phyloP scores from a whole-genome alignment of 2,888 invertebrate genomes.

The Tenodera sinensis region DNA sequence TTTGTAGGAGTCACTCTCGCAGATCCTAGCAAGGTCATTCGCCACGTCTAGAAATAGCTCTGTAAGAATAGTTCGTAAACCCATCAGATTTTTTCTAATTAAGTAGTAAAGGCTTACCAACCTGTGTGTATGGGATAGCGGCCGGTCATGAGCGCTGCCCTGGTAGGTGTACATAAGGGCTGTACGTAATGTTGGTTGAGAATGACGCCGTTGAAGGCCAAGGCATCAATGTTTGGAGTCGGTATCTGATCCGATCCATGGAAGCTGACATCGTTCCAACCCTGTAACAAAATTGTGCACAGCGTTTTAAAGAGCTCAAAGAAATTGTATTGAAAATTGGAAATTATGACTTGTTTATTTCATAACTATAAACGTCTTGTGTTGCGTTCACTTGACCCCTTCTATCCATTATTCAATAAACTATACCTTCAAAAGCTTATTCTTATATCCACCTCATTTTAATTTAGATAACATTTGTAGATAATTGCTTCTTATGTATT shows the following conservation, averaged over 20 bases:
- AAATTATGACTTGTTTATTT: neutral
- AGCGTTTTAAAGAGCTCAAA: too few relatives aligned
- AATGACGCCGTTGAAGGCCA: slow-evolving; percentile 48
- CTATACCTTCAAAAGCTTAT: too few relatives aligned
- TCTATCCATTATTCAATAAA: too few relatives aligned
- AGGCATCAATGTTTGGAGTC: slow-evolving; percentile 50
- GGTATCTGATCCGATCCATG: slow-evolving; percentile 51
- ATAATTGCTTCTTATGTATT: too few relatives aligned
- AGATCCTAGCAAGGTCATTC: too few relatives aligned
- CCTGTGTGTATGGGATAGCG: slow-evolving; percentile 50
- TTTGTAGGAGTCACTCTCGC: too few relatives aligned
- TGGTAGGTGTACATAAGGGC: slow-evolving; percentile 50
- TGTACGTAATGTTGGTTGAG: slow-evolving; percentile 51
- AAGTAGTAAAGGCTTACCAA: slow-evolving; percentile 31
- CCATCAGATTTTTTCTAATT: too few relatives aligned
- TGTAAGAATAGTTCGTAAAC: neutral
- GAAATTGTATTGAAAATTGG: too few relatives aligned
- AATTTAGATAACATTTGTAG: too few relatives aligned
- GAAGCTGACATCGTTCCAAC: slow-evolving; percentile 51
- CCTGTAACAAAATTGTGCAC: slow-evolving; percentile 39
- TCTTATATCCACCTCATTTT: too few relatives aligned
- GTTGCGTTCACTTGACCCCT: too few relatives aligned
- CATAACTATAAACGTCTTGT: too few relatives aligned
- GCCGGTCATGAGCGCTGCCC: slow-evolving; percentile 49
- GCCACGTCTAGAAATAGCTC: neutral